These are phyloP conservation scores for Aphaenogaster rudis DNA, from an alignment of 1,140 invertebrate species.

Conservation along the genomic window DNA sequence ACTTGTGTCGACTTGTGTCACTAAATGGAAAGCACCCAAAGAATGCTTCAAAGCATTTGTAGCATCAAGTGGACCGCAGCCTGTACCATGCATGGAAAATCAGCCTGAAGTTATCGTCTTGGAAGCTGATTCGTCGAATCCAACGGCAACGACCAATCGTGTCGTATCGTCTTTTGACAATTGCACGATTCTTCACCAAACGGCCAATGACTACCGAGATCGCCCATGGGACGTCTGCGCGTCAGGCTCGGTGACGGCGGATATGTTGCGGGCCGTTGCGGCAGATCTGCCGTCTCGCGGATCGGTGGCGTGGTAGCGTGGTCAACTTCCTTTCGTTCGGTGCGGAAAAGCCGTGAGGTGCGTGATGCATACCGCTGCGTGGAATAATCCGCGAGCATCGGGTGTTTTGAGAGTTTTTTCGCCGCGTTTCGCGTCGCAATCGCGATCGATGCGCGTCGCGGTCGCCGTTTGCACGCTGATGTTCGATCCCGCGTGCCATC, in stretches of 20 bases:
- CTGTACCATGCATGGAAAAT: no score
- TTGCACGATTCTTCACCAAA: no score
- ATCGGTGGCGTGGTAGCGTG: not conserved
- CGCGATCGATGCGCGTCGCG: not conserved
- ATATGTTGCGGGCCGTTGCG: not conserved
- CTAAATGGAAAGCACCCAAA: no score
- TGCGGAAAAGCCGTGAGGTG: conserved; percentile 59
- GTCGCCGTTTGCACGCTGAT: not conserved
- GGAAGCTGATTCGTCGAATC: no score
- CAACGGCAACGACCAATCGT: no score
- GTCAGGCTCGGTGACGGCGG: not conserved
- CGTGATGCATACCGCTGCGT: conserved; percentile 19
- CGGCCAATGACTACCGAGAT: not conserved
- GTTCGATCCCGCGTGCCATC: not conserved
- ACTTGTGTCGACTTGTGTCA: no score
- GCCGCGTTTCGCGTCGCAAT: not conserved
- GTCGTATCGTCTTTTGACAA: no score
- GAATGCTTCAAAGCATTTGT: no score
- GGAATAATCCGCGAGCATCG: conserved; percentile 69
- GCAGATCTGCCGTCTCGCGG: conserved; percentile 41
- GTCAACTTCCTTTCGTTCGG: conserved; percentile 72
- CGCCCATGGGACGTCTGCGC: not conserved
- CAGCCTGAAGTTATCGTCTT: no score
- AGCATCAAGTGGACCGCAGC: no score
- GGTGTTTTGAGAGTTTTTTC: conserved; percentile 8